Evolutionary conservation across 2,113 vertebrate species (phyloP).

Genomic region (Bettongia penicillata): DNA sequence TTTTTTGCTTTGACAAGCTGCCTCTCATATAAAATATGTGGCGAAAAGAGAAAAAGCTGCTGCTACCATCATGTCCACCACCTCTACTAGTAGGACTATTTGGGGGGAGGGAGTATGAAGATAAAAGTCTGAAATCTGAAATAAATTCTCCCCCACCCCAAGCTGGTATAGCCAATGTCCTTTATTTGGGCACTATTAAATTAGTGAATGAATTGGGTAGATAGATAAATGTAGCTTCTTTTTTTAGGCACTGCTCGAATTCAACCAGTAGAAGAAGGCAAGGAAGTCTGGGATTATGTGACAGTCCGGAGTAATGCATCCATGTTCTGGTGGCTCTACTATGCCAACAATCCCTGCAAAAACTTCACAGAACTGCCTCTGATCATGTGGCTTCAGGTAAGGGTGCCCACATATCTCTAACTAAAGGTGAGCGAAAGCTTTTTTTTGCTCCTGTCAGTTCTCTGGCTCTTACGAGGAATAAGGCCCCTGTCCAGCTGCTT

Average conservation of each 20-base stretch:
- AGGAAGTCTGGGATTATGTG: slow-evolving; percentile 92
- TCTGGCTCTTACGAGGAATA: background rate
- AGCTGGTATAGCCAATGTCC: background rate
- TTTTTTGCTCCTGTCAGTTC: background rate
- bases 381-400: slow-evolving; percentile 97
- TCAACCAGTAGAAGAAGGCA: slow-evolving; percentile 64
- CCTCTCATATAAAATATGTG: background rate
- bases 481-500: background rate
- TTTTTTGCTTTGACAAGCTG: background rate
- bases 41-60: background rate
- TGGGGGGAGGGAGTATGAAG: background rate
- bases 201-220: background rate
- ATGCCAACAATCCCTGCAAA: slow-evolving; percentile 83
- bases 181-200: background rate
- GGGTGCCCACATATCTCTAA: background rate
- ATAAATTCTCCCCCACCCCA: background rate
- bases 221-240: background rate
- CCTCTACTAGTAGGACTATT: background rate
- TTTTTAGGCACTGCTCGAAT: slow-evolving; percentile 72
- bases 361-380: slow-evolving; percentile 89
- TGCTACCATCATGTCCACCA: background rate
- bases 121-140: background rate
- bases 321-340: slow-evolving; percentile 99
- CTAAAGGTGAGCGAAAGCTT: background rate
- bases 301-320: slow-evolving; percentile 91